Percentiles rank a stretch among this genome's conserved stretches.
Conservation (phyloP, 2,113 vertebrate species). For the Vanacampus margaritifer region DNA sequence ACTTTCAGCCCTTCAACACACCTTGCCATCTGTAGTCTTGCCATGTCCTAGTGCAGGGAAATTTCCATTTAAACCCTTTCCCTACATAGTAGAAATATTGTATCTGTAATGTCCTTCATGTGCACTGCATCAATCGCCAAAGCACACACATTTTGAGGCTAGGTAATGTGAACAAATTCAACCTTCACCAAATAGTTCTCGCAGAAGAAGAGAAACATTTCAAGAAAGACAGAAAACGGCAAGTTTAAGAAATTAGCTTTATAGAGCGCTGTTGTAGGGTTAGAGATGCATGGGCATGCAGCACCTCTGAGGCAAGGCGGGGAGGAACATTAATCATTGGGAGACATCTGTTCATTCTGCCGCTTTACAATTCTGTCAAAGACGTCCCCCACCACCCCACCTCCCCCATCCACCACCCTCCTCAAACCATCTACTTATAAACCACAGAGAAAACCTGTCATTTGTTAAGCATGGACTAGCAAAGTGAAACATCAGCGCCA, state of each 20-base stretch:
- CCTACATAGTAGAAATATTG: not conserved
- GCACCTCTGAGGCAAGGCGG: conserved; percentile 57
- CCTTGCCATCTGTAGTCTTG: not conserved
- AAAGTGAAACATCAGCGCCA: conserved; percentile 55
- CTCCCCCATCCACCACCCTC: not conserved
- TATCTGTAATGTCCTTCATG: not conserved
- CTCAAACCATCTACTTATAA: not conserved
- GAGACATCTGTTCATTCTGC: conserved; percentile 76
- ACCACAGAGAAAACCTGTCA: conserved; percentile 36
- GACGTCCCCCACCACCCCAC: conserved; percentile 31
- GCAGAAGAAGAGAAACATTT: not conserved
- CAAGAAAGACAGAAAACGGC: conserved; percentile 10
- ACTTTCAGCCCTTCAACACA: conserved; percentile 11
- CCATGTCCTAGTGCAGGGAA: conserved; percentile 2
- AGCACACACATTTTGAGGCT: not conserved
- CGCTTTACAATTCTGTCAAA: conserved; percentile 72
- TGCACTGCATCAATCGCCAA: not conserved
- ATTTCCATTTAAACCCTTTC: conserved; percentile 17
- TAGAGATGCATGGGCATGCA: conserved; percentile 43
- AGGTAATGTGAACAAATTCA: conserved; percentile 2
- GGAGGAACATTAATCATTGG: conserved; percentile 72
- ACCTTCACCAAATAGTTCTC: conserved; percentile 1
- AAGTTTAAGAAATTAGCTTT: conserved; percentile 44
- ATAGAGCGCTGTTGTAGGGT: conserved; percentile 17
- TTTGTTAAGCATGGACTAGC: conserved; percentile 46